Evolutionary conservation across 2,113 vertebrate species (phyloP).

Genomic region (Cyphomyrus plagiostoma): DNA sequence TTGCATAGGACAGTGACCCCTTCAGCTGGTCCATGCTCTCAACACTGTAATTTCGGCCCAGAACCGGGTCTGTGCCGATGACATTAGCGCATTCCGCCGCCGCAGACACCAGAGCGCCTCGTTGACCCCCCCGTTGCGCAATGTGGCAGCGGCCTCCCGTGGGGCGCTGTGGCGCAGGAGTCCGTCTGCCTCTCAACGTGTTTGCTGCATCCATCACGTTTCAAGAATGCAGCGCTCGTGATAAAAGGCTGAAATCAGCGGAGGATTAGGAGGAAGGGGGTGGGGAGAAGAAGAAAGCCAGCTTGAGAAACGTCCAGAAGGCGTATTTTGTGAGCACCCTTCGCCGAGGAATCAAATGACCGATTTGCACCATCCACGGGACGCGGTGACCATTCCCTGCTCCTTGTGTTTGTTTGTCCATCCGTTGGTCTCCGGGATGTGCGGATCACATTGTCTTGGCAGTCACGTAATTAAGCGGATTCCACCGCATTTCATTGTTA

Average conservation of each 20-base stretch:
- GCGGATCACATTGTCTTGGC: not conserved
- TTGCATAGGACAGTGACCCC: not conserved
- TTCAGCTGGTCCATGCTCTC: not conserved
- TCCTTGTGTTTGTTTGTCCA: slow-evolving; percentile 11
- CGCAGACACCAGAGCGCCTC: slow-evolving; percentile 5
- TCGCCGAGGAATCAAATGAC: not conserved
- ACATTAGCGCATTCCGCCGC: not conserved
- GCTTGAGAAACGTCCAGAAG: not conserved
- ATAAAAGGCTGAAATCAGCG: slow-evolving; percentile 15
- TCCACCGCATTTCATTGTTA: slow-evolving; percentile 9
- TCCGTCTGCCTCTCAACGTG: not conserved
- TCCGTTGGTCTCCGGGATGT: not conserved
- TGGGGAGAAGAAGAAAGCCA: not conserved
- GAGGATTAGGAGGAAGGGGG: not conserved
- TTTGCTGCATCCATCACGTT: slow-evolving; percentile 16
- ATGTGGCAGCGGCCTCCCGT: not conserved
- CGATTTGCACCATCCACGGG: not conserved
- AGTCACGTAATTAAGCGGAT: not conserved
- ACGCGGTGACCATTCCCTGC: not conserved
- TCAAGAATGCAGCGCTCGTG: slow-evolving; percentile 11
- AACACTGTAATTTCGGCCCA: not conserved
- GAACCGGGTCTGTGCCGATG: not conserved
- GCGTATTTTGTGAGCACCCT: not conserved
- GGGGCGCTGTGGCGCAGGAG: not conserved
- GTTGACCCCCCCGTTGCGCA: slow-evolving; percentile 8